Evolutionary conservation across 2,113 vertebrate species (phyloP).

Genomic region (Sialia sialis): DNA sequence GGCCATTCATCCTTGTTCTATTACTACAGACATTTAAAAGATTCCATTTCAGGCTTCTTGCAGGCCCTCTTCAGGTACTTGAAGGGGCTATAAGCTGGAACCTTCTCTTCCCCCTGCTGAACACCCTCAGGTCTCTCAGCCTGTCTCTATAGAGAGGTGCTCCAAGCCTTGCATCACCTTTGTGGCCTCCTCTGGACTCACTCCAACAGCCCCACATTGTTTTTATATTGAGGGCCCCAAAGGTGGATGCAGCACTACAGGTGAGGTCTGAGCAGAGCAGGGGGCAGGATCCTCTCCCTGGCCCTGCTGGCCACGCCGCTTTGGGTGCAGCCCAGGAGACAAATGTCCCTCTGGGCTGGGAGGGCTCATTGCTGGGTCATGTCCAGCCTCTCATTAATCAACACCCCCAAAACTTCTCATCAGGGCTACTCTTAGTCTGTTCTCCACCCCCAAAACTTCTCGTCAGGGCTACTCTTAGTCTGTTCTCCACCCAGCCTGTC

Average conservation of each 20-base stretch:
- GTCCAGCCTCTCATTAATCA: neutral
- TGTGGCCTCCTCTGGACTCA: neutral
- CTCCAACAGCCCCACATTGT: neutral
- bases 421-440: neutral
- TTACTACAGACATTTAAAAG: neutral
- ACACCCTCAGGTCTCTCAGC: neutral
- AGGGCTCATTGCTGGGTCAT: neutral
- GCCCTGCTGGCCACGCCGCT: rapidly evolving
- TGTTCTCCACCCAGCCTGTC: neutral
- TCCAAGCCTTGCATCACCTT: neutral
- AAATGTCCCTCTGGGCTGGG: neutral
- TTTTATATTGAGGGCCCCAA: neutral
- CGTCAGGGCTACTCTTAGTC: neutral
- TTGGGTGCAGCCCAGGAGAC: neutral
- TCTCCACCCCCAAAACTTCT: neutral
- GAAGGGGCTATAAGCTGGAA: neutral
- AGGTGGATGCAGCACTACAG: neutral
- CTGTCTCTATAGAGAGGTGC: neutral
- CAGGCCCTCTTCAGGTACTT: too few relatives aligned
- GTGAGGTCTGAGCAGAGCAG: neutral
- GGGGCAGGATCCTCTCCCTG: neutral
- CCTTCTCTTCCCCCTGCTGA: neutral
- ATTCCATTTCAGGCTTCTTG: neutral
- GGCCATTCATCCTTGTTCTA: neutral
- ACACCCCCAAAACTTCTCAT: neutral